A percentile compares a stretch with the other conserved stretches of the same genome.
Conservation (phyloP, 2,888 invertebrate genomes). For the Drosophila stalkeri region DNA sequence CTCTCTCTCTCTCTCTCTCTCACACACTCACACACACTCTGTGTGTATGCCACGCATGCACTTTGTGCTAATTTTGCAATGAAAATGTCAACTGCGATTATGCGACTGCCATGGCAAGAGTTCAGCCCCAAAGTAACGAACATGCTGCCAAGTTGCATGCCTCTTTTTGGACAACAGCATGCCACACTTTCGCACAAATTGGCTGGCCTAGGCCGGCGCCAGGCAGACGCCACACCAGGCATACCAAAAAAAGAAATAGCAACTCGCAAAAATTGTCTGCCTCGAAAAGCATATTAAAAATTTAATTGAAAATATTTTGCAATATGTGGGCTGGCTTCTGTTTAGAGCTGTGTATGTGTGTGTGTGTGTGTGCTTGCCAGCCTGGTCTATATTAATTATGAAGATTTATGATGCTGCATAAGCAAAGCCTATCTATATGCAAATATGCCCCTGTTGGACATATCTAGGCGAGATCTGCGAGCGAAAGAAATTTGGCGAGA, state of each 20-base stretch:
- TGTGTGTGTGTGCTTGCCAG: conserved; percentile 9
- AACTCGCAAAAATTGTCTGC: conserved; percentile 41
- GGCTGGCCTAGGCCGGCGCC: conserved; percentile 71
- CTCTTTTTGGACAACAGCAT: conserved; percentile 42
- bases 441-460: conserved; percentile 49
- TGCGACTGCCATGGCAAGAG: conserved; percentile 48
- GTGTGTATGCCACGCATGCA: conserved; percentile 52
- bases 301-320: conserved; percentile 65
- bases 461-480: conserved; percentile 20
- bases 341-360: conserved; percentile 12
- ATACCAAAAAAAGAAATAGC: conserved; percentile 7
- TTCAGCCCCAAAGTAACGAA: conserved; percentile 35
- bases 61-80: conserved; percentile 74
- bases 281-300: conserved; percentile 59
- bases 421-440: conserved; percentile 62
- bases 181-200: conserved; percentile 50
- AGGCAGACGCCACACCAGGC: conserved; percentile 60
- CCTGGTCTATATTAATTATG: conserved; percentile 62
- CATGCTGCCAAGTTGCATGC: conserved; percentile 49
- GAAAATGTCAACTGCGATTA: conserved; percentile 74
- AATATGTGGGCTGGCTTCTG: conserved; percentile 47
- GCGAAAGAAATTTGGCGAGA: conserved; percentile 28
- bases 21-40: background rate
- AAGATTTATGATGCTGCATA: conserved; percentile 58
- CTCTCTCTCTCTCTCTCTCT: background rate